phyloP scores from a whole-genome alignment of 2,113 vertebrate genomes.

The Onychorhynchus coronatus region DNA sequence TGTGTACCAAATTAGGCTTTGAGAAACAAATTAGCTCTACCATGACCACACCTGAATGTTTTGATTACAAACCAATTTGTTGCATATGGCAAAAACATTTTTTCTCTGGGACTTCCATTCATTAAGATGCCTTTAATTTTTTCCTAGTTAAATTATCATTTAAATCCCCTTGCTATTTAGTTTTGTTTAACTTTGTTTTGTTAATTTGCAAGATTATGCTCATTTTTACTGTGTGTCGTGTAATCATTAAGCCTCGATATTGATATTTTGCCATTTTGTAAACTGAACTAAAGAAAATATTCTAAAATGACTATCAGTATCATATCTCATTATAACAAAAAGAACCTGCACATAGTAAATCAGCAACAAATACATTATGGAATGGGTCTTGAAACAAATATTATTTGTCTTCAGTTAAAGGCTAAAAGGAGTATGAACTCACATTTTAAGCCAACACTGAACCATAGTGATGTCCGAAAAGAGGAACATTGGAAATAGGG shows the following conservation, averaged over 20 bases:
- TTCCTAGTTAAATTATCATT: background rate
- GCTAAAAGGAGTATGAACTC: background rate
- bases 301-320: background rate
- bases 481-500: background rate
- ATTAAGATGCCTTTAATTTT: background rate
- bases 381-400: background rate
- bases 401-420: background rate
- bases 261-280: background rate
- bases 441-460: background rate
- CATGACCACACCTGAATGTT: constrained; percentile 38
- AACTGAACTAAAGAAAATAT: background rate
- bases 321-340: background rate
- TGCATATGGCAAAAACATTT: constrained; percentile 1
- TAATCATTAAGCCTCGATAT: background rate
- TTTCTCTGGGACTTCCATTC: background rate
- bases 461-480: background rate
- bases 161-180: background rate
- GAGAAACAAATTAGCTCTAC: constrained; percentile 24
- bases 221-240: background rate
- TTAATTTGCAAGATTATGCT: background rate
- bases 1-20: constrained; percentile 40
- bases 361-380: background rate
- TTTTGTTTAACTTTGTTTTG: background rate
- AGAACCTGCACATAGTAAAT: background rate
- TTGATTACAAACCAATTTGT: constrained; percentile 16